A percentile compares a stretch with the other conserved stretches of the same genome.
These are phyloP conservation scores for Centruroides sculpturatus DNA, from an alignment of 1,140 invertebrate genomes.

Conservation along the genomic window DNA sequence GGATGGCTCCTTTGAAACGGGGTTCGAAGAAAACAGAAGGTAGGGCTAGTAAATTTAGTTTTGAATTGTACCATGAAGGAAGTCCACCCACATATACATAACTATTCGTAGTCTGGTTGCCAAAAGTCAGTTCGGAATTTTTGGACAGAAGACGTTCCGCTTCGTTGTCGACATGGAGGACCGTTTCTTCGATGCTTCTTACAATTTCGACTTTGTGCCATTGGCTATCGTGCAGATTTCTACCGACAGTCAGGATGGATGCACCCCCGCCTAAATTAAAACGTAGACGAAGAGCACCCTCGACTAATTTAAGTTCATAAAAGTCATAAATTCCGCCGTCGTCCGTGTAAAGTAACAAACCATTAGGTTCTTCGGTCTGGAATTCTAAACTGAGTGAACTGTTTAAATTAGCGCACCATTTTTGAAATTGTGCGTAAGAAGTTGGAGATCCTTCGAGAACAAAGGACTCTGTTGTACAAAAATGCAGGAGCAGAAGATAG, in stretches of 20 bases:
- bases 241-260: constrained; percentile 69
- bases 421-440: constrained; percentile 75
- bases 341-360: constrained; percentile 77
- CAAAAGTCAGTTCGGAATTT: constrained; percentile 42
- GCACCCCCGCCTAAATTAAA: constrained; percentile 75
- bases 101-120: constrained; percentile 65
- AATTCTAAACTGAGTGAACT: constrained; percentile 79
- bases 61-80: constrained; percentile 72
- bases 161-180: constrained; percentile 60
- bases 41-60: constrained; percentile 60
- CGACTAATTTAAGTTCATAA: constrained; percentile 85
- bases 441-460: constrained; percentile 57
- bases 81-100: constrained; percentile 84
- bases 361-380: constrained; percentile 76
- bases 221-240: constrained; percentile 68
- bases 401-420: constrained; percentile 74
- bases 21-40: constrained; percentile 85
- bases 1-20: constrained; percentile 64
- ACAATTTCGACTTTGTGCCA: constrained; percentile 71
- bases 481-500: background rate
- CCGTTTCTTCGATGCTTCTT: constrained; percentile 57
- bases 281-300: constrained; percentile 64
- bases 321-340: constrained; percentile 89
- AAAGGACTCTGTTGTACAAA: constrained; percentile 15
- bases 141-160: constrained; percentile 45